phyloP scores from a whole-genome alignment of 2,888 invertebrate genomes.

The Glyphotaelius pellucidus region DNA sequence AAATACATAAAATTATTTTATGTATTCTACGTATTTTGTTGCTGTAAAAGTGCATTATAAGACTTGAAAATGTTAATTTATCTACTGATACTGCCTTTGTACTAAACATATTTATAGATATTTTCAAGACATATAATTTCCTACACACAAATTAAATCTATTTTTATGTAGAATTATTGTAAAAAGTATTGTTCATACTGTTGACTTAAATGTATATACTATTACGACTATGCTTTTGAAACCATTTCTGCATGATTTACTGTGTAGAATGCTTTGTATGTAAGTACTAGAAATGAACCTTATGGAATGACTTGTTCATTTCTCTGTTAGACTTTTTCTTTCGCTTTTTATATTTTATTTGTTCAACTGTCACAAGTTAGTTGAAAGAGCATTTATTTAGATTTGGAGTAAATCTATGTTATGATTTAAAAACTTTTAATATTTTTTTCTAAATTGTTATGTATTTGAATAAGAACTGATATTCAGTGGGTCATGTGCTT shows the following conservation, averaged over 20 bases:
- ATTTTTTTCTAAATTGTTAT: background rate
- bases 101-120: background rate
- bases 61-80: conserved; percentile 3
- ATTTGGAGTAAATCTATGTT: background rate
- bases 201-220: background rate
- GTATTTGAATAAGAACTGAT: background rate
- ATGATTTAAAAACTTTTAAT: background rate
- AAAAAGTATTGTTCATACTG: background rate
- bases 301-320: background rate
- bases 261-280: background rate
- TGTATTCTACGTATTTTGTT: background rate
- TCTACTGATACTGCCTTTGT: conserved; percentile 15
- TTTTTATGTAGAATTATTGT: background rate
- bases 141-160: background rate
- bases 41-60: background rate
- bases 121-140: conserved; percentile 8
- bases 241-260: background rate
- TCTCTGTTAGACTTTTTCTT: background rate
- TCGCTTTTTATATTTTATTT: conserved; percentile 5
- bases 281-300: background rate
- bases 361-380: background rate
- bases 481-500: background rate
- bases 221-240: background rate
- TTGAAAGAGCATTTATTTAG: background rate
- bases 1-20: background rate